Evolutionary conservation across 2,888 invertebrate genomes (phyloP), one percentile per base, ranked within the genome.

Genomic region (Fabriciana adippe): DNA sequence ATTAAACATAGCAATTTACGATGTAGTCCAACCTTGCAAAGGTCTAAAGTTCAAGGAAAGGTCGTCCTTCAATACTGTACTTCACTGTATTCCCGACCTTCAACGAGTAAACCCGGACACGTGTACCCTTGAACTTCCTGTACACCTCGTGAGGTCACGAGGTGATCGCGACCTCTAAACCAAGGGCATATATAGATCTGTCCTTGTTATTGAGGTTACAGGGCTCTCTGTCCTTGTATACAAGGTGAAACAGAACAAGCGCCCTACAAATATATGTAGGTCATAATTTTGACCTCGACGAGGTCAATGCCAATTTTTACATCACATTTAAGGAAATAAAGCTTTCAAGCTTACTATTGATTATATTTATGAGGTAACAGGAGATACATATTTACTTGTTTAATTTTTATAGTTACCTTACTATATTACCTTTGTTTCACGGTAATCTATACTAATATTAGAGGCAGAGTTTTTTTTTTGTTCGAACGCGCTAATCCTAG

Each of bases 21-120:
- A 26, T 26, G 26, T 26, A 21, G 61, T 59, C 14, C 16, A 15
- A 67, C 53, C 63, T 53, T 53, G 21, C 60, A 26, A 64, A 64
- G 67, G 64, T 70, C 67, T 61, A 26, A 64, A 64, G 67, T 67
- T 70, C 67, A 64, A 64, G 70, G 56, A 21, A 31, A 64, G 48
- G 16, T 55, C 50, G 41, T 62, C 61, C 60, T 61, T 61, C 47
- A 59, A 47, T 21, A 45, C 48, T 16, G 18, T 16, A 31, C 51
- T 18, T 35, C 31, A 8, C 21, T 8, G 41, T 35, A 53, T 15
- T 11, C 51, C 47, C 56, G 50, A 57, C 68, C 55, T 57, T 21
- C 26, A 31, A 26, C 55, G 50, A 51, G 48, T 16, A 61, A 66
- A 55, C 66, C 55, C 60, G 41, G 65, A 50, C 66, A 66, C 55